A percentile compares a stretch with the other conserved stretches of the same genome.
These are phyloP conservation scores for Carpatolechia fugitivella DNA, from an alignment of 2,888 invertebrate species.

Conservation along the genomic window DNA sequence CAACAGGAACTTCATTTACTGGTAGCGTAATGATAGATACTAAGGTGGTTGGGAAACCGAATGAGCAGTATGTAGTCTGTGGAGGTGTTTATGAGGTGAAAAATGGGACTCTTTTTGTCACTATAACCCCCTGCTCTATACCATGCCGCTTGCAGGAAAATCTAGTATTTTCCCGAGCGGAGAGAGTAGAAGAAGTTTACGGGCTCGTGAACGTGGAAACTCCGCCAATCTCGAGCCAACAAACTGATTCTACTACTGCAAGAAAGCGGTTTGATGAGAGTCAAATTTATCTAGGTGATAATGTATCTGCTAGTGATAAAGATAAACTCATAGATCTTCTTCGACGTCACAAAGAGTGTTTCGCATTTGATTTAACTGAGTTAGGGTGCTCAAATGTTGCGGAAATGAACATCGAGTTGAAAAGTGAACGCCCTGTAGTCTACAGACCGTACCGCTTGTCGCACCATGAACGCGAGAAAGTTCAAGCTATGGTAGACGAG, in stretches of 20 bases:
- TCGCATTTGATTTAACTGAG: constrained; percentile 18
- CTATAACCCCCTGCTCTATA: background rate
- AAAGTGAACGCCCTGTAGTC: constrained; percentile 21
- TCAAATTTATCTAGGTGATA: constrained; percentile 4
- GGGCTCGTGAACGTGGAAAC: background rate
- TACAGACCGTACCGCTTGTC: constrained; percentile 30
- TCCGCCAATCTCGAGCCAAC: background rate
- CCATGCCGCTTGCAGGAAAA: background rate
- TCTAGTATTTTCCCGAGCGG: constrained; percentile 1
- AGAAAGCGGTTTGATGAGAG: constrained; percentile 1
- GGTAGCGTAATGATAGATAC: constrained; percentile 13
- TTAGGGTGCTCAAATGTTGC: constrained; percentile 24
- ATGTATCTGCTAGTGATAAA: constrained; percentile 6
- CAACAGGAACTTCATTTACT: background rate
- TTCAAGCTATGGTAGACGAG: constrained; percentile 24
- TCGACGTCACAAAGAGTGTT: constrained; percentile 23
- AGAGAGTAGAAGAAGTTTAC: constrained; percentile 8
- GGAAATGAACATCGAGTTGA: constrained; percentile 25
- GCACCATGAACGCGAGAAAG: constrained; percentile 24
- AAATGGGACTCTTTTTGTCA: background rate
- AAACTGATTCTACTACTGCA: background rate
- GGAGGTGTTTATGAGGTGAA: constrained; percentile 19
- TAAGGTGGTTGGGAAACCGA: constrained; percentile 21
- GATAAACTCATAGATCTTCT: constrained; percentile 13
- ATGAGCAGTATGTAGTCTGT: constrained; percentile 16